Evolutionary conservation across 2,113 vertebrate species (phyloP).

Genomic region (Rhinopomastus cyanomelas): DNA sequence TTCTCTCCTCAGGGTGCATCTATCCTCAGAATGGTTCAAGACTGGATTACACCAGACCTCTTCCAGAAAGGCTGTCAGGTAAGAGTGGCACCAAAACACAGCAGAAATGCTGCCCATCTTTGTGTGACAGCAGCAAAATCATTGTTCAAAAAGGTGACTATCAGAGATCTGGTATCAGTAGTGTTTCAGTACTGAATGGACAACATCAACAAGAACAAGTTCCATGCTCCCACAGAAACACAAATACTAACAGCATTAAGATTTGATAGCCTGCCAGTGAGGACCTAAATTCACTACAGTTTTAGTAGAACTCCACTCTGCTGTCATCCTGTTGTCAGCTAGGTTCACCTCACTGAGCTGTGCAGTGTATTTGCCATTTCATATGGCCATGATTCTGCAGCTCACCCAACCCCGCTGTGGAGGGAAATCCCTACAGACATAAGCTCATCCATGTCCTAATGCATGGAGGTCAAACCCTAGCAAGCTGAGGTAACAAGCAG

Average conservation of each 20-base stretch:
- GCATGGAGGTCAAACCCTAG: not conserved
- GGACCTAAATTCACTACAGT: not conserved
- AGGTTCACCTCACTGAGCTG: not conserved
- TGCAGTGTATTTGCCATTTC: not conserved
- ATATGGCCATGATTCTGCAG: not conserved
- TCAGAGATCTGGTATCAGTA: not conserved
- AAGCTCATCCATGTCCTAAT: accelerated
- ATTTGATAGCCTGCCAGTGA: not conserved
- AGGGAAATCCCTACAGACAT: not conserved
- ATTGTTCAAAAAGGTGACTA: not conserved
- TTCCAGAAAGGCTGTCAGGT: conserved; percentile 87
- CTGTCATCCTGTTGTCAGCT: not conserved
- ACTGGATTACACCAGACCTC: conserved; percentile 79
- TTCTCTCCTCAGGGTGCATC: conserved; percentile 80
- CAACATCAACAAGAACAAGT: not conserved
- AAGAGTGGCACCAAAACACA: not conserved
- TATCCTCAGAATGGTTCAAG: conserved; percentile 85
- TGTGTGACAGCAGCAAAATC: not conserved
- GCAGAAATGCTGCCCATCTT: not conserved
- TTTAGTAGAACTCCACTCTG: not conserved
- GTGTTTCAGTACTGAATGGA: not conserved
- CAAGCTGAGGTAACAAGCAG: not conserved
- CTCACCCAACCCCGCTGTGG: not conserved
- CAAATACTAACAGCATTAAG: not conserved
- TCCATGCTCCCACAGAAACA: not conserved